Evolutionary conservation across 2,797 vertebrate species (phyloP).

Genomic region (Spinus olivaceus): DNA sequence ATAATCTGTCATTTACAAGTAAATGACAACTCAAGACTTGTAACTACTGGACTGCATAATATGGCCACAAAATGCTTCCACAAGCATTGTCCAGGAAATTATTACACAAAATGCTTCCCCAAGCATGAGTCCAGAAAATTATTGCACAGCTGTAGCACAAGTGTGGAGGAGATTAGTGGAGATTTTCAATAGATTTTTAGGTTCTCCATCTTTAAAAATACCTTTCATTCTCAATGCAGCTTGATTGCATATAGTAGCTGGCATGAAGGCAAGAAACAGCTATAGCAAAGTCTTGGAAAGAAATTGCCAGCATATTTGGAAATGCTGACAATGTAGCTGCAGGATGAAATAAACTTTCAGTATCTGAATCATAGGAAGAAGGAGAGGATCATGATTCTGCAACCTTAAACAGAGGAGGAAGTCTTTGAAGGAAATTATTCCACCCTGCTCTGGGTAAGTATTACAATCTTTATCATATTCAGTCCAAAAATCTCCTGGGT

Average conservation of each 20-base stretch:
- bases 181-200: slow-evolving; percentile 44
- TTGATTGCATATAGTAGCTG: slow-evolving; percentile 37
- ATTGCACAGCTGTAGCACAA: slow-evolving; percentile 53
- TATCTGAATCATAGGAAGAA: not conserved
- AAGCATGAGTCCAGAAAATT: slow-evolving; percentile 34
- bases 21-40: not conserved
- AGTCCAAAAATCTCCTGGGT: not conserved
- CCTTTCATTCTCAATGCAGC: slow-evolving; percentile 51
- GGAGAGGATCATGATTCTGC: not conserved
- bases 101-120: slow-evolving; percentile 20
- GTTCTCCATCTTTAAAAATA: slow-evolving; percentile 56
- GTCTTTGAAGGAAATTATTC: not conserved
- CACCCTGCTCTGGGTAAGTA: not conserved
- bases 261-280: slow-evolving; percentile 17
- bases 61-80: slow-evolving; percentile 5
- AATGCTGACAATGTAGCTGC: not conserved
- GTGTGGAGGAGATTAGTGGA: slow-evolving; percentile 3
- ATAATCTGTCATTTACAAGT: slow-evolving; percentile 40
- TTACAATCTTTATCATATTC: not conserved
- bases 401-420: not conserved
- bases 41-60: slow-evolving; percentile 23
- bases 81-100: slow-evolving; percentile 48
- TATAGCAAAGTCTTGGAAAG: not conserved
- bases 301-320: not conserved
- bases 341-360: not conserved